Conservation (phyloP, 2,888 invertebrate species). For the Xestia rhomboidea region DNA sequence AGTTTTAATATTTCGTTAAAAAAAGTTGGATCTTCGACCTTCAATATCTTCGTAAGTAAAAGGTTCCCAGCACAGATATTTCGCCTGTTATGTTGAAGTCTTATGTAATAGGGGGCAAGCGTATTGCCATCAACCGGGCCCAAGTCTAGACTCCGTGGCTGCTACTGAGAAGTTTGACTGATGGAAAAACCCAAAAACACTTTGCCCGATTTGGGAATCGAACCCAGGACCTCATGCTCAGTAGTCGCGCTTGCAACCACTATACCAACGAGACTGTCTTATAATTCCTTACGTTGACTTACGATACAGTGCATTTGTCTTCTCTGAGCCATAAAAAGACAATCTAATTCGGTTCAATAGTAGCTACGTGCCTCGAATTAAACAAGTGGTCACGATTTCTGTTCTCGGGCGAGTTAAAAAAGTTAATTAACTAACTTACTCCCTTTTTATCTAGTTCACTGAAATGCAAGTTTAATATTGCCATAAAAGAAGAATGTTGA, state of each 20-base stretch:
- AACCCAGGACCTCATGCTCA: too few species aligned
- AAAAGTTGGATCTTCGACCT: too few species aligned
- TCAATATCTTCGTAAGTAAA: too few species aligned
- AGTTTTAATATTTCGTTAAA: too few species aligned
- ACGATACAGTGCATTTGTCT: conserved; percentile 23
- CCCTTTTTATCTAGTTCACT: conserved; percentile 7
- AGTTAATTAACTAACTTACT: conserved; percentile 61
- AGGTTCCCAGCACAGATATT: too few species aligned
- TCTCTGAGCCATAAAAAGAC: conserved; percentile 47
- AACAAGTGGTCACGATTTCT: conserved; percentile 43
- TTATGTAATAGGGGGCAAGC: too few species aligned
- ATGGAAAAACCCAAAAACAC: too few species aligned
- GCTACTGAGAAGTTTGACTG: too few species aligned
- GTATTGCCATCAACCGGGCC: too few species aligned
- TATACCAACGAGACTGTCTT: neutral
- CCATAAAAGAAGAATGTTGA: neutral
- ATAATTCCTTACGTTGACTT: neutral
- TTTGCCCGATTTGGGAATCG: too few species aligned
- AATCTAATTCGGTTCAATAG: conserved; percentile 65
- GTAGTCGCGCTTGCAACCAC: neutral
- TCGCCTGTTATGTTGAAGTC: too few species aligned
- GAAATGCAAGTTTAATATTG: conserved; percentile 16
- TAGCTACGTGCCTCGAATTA: conserved; percentile 55
- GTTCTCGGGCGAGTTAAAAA: conserved; percentile 49
- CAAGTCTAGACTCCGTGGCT: too few species aligned